Percentiles rank a stretch among this genome's conserved stretches.
phyloP scores from a whole-genome alignment of 64 coral and sea anemone species.

The Stichodactyla helianthus region DNA sequence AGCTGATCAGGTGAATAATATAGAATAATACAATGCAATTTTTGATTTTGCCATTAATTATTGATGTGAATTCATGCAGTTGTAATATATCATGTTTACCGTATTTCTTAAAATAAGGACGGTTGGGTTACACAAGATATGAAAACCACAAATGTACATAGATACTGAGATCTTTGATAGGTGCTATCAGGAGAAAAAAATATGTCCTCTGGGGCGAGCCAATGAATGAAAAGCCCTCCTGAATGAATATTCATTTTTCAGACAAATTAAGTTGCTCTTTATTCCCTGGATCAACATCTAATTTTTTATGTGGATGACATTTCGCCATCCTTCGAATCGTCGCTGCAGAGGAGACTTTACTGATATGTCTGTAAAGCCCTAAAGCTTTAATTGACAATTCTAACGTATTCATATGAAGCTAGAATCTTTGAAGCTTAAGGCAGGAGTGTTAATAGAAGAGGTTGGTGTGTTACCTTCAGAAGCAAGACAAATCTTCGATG shows the following conservation, averaged over 20 bases:
- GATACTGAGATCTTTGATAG: not conserved
- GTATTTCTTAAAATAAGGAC: not conserved
- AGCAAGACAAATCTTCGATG: not conserved
- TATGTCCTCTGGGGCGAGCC: not conserved
- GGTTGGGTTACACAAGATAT: not conserved
- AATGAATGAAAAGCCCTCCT: not conserved
- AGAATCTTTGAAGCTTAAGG: not conserved
- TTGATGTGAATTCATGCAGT: too few species aligned
- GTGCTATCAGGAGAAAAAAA: not conserved
- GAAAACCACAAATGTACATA: conserved; percentile 9
- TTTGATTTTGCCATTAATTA: too few species aligned
- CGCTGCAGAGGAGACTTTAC: not conserved
- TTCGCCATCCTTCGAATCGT: not conserved
- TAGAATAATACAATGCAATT: too few species aligned
- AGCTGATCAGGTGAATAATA: too few species aligned
- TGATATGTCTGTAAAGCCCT: not conserved
- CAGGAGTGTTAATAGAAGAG: not conserved
- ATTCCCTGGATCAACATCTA: conserved; percentile 2
- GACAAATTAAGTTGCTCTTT: not conserved
- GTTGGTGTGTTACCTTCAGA: not conserved
- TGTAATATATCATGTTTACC: not conserved
- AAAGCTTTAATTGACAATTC: not conserved
- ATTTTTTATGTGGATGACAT: not conserved
- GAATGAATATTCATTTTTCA: not conserved
- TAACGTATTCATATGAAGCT: not conserved